Evolutionary conservation across 2,888 invertebrate genomes (phyloP).

Genomic region (Epiperipatus broadwayi): DNA sequence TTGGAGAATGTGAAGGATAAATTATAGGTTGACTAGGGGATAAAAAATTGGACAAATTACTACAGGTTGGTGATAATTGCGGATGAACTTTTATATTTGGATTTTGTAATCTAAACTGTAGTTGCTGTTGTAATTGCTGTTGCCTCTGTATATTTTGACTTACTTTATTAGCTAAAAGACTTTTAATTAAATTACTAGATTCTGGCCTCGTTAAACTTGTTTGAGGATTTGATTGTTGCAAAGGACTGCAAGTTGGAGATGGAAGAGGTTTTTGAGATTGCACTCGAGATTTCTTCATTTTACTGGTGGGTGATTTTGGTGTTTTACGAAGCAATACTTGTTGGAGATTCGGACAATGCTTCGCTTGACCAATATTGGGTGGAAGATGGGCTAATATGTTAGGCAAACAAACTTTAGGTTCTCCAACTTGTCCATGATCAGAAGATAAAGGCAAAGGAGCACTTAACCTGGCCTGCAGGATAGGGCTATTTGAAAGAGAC

Average conservation of each 20-base stretch:
- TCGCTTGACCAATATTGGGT: too few relatives aligned
- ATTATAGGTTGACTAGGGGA: neutral
- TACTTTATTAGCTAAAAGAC: conserved; percentile 82
- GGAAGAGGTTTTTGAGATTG: conserved; percentile 22
- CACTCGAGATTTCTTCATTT: conserved; percentile 28
- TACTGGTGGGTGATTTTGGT: too few relatives aligned
- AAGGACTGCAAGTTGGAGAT: conserved; percentile 17
- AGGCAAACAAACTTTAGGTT: too few relatives aligned
- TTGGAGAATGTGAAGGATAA: neutral
- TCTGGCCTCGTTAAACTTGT: conserved; percentile 27
- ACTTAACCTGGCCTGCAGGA: conserved; percentile 63
- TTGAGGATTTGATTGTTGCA: conserved; percentile 11
- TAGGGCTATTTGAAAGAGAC: conserved; percentile 40
- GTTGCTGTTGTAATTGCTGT: conserved; percentile 12
- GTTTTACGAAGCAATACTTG: conserved; percentile 35
- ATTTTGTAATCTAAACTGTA: too few relatives aligned
- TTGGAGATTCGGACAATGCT: conserved; percentile 36
- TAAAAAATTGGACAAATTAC: too few relatives aligned
- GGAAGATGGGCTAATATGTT: too few relatives aligned
- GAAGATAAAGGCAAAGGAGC: conserved; percentile 36
- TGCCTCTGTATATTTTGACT: conserved; percentile 26
- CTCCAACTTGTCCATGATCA: too few relatives aligned
- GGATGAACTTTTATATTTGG: too few relatives aligned
- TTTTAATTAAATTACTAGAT: conserved; percentile 71
- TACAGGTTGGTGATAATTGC: too few relatives aligned